Base-by-base conservation (phyloP, 2,888 invertebrate genomes). In the Eupithecia insigniata region DNA sequence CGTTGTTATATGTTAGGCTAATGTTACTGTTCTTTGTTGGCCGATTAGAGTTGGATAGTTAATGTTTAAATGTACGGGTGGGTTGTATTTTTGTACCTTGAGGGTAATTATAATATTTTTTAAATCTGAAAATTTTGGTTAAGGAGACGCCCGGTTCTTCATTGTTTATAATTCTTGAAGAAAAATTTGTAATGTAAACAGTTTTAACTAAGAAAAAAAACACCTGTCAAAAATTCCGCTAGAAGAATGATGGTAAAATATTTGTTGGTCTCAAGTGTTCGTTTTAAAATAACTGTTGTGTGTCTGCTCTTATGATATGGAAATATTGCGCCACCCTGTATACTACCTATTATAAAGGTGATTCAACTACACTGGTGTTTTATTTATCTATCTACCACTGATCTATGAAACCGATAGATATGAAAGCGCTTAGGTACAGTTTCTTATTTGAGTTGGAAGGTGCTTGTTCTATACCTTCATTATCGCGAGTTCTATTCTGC, bases 1-100 rank as follows among this genome's bases (percentile, higher is more conserved):
- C 80, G 46, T 71, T 72, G 80, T 83, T 84, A 28, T 78, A 83
- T 62, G 79, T 81, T 81, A 80, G 81, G 74, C 71, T 83, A 86
- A 83, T 86, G 80, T 87, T 89, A 86, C 79, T 83, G 82, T 87
- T 88, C 83, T 85, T 88, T 89, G 89, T 89, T 89, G 79, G 79
- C 78, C 79, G 82, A 81, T 84, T 89, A 88, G 84, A 78, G 79
- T 81, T 78, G 68, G 66, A 61, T 74, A 80, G 80, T 76, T 83
- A 80, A 82, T 84, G 82, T 80, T 78, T 78, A 77, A 76, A 81
- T 51, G 12, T 51, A 51, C 26, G 22, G 55, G 55, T 55, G 55
- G 14, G 55, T 55, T 26, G 14, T 26, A 55, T 55, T 26, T 26
- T 55, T 22, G 55, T 55, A 55, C 8, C 12, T 26, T 14, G 12